Percentiles rank a stretch among this genome's conserved stretches.
Evolutionary conservation across 37 sponge, comb jelly and placozoan species (phyloP).

Genomic region (Bolinopsis microptera): DNA sequence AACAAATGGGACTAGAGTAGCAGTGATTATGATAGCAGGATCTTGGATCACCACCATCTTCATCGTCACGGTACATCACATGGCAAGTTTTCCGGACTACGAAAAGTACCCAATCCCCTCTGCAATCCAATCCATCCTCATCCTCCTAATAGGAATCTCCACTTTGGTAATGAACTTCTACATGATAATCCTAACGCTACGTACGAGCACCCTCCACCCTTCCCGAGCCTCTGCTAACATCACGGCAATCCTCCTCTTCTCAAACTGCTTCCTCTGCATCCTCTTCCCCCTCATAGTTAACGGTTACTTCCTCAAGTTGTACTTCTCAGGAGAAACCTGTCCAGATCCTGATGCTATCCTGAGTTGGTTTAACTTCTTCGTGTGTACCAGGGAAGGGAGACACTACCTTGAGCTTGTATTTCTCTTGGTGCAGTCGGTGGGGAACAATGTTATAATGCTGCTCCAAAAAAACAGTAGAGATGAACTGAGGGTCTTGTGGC

Average conservation of each 20-base stretch:
- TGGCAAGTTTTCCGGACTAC: not conserved
- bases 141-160: not conserved
- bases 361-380: not conserved
- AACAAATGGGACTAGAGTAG: not conserved
- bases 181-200: not conserved
- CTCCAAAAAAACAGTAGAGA: not conserved
- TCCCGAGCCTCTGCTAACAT: not conserved
- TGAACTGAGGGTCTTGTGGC: not conserved
- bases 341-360: not conserved
- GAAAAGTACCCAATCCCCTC: not conserved
- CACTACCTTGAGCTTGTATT: slow-evolving; percentile 5
- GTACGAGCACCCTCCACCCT: not conserved
- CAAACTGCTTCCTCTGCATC: slow-evolving; percentile 6
- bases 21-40: not conserved
- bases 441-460: not conserved
- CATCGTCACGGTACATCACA: not conserved
- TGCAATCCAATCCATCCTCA: not conserved
- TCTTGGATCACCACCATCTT: not conserved
- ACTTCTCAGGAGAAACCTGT: not conserved
- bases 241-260: slow-evolving; percentile 7
- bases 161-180: slow-evolving; percentile 10
- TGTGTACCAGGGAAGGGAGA: not conserved
- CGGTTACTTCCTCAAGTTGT: not conserved
- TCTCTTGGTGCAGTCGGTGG: not conserved
- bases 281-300: slow-evolving; percentile 6